Conservation (phyloP, 2,888 invertebrate species). For the Drosophila antonietae region DNA sequence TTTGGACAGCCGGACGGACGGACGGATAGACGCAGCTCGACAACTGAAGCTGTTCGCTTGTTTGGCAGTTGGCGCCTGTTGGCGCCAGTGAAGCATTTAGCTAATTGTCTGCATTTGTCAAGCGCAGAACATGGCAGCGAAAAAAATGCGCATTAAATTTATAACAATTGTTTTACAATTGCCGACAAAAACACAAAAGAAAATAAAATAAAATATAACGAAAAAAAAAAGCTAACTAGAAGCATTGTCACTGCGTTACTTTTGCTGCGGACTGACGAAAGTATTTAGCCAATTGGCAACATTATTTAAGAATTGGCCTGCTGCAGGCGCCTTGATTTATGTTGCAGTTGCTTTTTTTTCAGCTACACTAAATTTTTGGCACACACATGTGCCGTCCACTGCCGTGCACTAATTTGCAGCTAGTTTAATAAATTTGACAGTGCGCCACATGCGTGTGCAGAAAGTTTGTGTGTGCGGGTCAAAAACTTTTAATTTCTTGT, state of each 20-base stretch:
- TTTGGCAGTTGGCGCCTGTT: slow-evolving; percentile 49
- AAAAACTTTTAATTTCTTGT: slow-evolving; percentile 74
- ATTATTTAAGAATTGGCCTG: slow-evolving; percentile 57
- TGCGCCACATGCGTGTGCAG: slow-evolving; percentile 69
- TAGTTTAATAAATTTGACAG: slow-evolving; percentile 69
- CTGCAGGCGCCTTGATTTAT: slow-evolving; percentile 64
- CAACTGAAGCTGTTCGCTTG: slow-evolving; percentile 17
- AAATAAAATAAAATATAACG: slow-evolving; percentile 28
- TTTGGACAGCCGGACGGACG: slow-evolving; percentile 19
- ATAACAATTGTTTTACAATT: slow-evolving; percentile 77
- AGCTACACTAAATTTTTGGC: slow-evolving; percentile 46
- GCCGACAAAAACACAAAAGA: slow-evolving; percentile 41
- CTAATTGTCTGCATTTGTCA: slow-evolving; percentile 80
- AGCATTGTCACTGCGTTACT: slow-evolving; percentile 38
- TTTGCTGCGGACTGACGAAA: slow-evolving; percentile 44
- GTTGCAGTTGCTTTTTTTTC: slow-evolving; percentile 46
- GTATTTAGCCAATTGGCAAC: slow-evolving; percentile 72
- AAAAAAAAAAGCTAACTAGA: slow-evolving; percentile 11
- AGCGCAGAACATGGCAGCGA: slow-evolving; percentile 38
- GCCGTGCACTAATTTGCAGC: slow-evolving; percentile 73
- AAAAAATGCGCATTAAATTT: slow-evolving; percentile 66
- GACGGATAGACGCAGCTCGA: background rate
- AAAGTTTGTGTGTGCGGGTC: slow-evolving; percentile 58
- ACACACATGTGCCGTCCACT: slow-evolving; percentile 37
- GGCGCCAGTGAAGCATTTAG: slow-evolving; percentile 75